A percentile compares a stretch with the other conserved stretches of the same genome.
Evolutionary conservation across 2,888 invertebrate species (phyloP).

Genomic region (Yponomeuta malinellus): DNA sequence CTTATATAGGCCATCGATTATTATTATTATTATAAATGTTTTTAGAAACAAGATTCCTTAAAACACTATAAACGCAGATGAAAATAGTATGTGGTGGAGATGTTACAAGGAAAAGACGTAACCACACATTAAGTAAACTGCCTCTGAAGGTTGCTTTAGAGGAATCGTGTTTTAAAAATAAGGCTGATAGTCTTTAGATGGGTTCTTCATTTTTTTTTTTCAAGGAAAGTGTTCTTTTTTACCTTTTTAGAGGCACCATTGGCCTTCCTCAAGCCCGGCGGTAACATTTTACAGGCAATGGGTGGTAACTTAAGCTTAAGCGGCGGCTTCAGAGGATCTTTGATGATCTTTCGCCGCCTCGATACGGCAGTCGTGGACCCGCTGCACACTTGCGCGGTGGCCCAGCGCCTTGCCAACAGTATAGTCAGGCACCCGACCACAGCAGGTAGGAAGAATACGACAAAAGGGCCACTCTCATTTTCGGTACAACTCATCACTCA

Average conservation of each 20-base stretch:
- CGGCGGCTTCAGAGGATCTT: slow-evolving; percentile 52
- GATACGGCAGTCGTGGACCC: slow-evolving; percentile 67
- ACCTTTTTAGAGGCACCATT: slow-evolving; percentile 59
- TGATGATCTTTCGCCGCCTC: slow-evolving; percentile 68
- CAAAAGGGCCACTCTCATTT: slow-evolving; percentile 74
- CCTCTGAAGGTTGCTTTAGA: too few species aligned
- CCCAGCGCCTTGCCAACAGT: slow-evolving; percentile 69
- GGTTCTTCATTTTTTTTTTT: not conserved
- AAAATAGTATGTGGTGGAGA: too few species aligned
- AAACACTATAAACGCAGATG: too few species aligned
- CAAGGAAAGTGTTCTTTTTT: slow-evolving; percentile 14
- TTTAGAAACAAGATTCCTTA: too few species aligned
- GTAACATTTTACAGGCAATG: slow-evolving; percentile 63
- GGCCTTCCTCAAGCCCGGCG: slow-evolving; percentile 57
- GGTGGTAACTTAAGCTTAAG: slow-evolving; percentile 60
- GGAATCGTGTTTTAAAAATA: too few species aligned
- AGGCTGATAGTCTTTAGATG: too few species aligned
- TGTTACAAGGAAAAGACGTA: too few species aligned
- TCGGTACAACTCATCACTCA: slow-evolving; percentile 76
- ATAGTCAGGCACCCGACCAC: slow-evolving; percentile 71
- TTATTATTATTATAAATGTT: too few species aligned
- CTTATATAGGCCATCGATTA: too few species aligned
- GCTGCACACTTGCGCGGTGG: slow-evolving; percentile 60
- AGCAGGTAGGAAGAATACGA: slow-evolving; percentile 73
- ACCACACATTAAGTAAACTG: too few species aligned